These are phyloP conservation scores for Neopelma chrysocephalum DNA, from an alignment of 2,797 vertebrate species.

Conservation along the genomic window DNA sequence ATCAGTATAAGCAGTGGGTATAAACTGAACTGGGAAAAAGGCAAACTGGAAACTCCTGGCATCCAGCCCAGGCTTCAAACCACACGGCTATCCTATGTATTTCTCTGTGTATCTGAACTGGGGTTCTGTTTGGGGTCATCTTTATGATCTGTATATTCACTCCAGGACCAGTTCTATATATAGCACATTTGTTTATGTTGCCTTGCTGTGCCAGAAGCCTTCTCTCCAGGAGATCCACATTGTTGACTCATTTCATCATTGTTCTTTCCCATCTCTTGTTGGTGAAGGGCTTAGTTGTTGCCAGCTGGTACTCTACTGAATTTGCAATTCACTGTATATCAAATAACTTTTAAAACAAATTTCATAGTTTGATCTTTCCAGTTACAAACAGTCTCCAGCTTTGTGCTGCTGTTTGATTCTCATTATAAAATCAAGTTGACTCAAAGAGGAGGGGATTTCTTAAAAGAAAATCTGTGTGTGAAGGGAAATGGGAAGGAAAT, in stretches of 20 bases:
- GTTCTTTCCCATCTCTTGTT: not conserved
- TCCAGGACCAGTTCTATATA: not conserved
- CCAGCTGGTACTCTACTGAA: not conserved
- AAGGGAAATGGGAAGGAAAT: not conserved
- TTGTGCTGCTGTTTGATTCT: not conserved
- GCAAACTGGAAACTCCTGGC: conserved; percentile 8
- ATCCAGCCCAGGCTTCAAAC: conserved; percentile 18
- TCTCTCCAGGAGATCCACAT: not conserved
- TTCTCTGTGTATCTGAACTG: not conserved
- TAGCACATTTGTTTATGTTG: conserved; percentile 11
- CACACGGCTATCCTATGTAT: not conserved
- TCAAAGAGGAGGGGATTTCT: not conserved
- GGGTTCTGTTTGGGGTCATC: conserved; percentile 3
- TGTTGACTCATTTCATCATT: not conserved
- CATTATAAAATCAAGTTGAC: not conserved
- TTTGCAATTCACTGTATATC: not conserved
- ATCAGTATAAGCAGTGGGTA: rapidly evolving
- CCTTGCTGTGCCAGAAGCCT: conserved; percentile 8
- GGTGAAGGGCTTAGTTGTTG: not conserved
- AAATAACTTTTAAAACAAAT: not conserved
- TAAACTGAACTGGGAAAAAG: not conserved
- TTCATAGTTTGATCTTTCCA: not conserved
- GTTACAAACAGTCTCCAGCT: not conserved
- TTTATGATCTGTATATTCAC: not conserved
- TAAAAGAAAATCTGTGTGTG: not conserved